Percentiles rank a stretch among this genome's conserved stretches.
Conservation (phyloP, 2,797 vertebrate genomes). For the Sternotherus odoratus region DNA sequence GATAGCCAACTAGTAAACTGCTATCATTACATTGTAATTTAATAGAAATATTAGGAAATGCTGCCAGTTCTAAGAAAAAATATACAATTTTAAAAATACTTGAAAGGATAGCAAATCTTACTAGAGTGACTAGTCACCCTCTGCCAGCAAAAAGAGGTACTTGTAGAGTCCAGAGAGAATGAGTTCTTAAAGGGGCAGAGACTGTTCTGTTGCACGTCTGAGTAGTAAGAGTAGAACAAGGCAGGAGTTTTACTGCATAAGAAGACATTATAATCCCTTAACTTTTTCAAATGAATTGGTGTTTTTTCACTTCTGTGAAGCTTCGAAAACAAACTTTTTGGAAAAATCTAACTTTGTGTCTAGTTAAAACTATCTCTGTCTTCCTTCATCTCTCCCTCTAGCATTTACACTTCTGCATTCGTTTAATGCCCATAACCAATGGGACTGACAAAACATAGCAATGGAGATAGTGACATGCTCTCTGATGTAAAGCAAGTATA, state of each 20-base stretch:
- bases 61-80: constrained; percentile 4
- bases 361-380: not conserved
- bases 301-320: not conserved
- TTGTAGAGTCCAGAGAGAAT: not conserved
- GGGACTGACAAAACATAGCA: not conserved
- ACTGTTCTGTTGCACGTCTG: not conserved
- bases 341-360: not conserved
- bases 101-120: not conserved
- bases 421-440: not conserved
- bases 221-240: not conserved
- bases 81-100: not conserved
- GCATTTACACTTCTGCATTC: not conserved
- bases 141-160: not conserved
- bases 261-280: not conserved
- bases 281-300: not conserved
- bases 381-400: not conserved
- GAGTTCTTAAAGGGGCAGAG: too few relatives aligned
- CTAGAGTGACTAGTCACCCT: not conserved
- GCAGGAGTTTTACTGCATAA: not conserved
- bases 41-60: constrained; percentile 4
- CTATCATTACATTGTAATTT: not conserved
- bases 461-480: not conserved
- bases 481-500: not conserved
- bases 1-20: not conserved
- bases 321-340: not conserved